Evolutionary conservation across 2,888 invertebrate species (phyloP).

Genomic region (Catocala sponsa): DNA sequence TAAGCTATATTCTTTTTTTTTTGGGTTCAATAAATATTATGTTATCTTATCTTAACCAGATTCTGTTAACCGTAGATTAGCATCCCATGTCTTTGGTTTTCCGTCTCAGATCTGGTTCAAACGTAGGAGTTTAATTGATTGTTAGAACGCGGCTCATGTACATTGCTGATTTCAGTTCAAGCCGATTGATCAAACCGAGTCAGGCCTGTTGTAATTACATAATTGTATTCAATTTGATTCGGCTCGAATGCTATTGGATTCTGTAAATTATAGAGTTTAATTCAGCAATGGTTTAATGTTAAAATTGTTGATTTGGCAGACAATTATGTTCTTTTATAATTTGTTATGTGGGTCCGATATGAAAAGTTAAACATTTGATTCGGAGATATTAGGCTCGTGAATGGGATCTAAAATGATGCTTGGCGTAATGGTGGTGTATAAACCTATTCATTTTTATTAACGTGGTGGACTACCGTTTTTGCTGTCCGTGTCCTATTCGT

Average conservation of each 20-base stretch:
- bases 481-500: too few relatives aligned
- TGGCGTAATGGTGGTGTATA: too few relatives aligned
- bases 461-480: too few relatives aligned
- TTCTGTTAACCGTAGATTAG: conserved; percentile 32
- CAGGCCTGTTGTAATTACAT: conserved; percentile 11
- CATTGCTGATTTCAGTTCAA: conserved; percentile 20
- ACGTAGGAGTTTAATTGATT: conserved; percentile 39
- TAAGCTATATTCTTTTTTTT: too few relatives aligned
- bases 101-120: conserved; percentile 26
- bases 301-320: conserved; percentile 1
- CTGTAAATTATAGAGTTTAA: not conserved
- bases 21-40: too few relatives aligned
- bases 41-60: conserved; percentile 14
- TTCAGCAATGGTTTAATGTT: conserved; percentile 8
- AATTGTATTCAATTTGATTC: conserved; percentile 10
- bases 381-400: too few relatives aligned
- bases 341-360: not conserved
- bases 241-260: conserved; percentile 1
- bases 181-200: conserved; percentile 8
- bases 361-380: too few relatives aligned
- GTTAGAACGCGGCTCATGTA: conserved; percentile 32
- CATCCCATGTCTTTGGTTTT: conserved; percentile 30
- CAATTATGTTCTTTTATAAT: not conserved
- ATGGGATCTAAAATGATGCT: too few relatives aligned
- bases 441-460: too few relatives aligned